These are phyloP conservation scores for Cladopsammia gracilis DNA, from an alignment of 64 coral and sea anemone genomes.

Conservation along the genomic window DNA sequence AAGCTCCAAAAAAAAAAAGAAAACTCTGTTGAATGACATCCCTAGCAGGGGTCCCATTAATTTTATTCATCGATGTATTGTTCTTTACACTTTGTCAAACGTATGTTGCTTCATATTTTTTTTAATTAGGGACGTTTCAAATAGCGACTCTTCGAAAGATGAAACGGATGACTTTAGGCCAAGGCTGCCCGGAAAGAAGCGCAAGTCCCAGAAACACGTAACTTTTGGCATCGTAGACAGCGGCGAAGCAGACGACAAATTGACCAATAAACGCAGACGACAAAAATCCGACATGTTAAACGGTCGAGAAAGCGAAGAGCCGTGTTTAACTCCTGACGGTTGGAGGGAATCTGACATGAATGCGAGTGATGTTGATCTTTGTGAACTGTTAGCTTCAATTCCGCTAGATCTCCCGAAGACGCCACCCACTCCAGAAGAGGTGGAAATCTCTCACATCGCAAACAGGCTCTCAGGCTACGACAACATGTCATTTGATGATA, in stretches of 20 bases:
- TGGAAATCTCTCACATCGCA: constrained; percentile 35
- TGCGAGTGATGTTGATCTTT: constrained; percentile 57
- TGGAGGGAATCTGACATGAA: constrained; percentile 26
- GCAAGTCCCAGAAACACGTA: constrained; percentile 58
- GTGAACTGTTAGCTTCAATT: constrained; percentile 59
- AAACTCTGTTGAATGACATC: too few relatives aligned
- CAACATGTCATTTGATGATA: constrained; percentile 75
- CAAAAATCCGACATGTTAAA: neutral
- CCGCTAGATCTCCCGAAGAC: constrained; percentile 51
- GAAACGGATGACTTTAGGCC: constrained; percentile 3
- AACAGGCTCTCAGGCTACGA: constrained; percentile 71
- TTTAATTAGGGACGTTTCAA: neutral
- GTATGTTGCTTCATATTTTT: neutral
- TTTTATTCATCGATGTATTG: neutral
- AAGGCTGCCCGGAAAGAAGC: constrained; percentile 23
- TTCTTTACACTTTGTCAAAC: neutral
- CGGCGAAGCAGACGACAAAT: constrained; percentile 1
- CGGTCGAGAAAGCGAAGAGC: neutral
- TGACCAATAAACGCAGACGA: neutral
- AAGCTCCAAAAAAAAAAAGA: too few relatives aligned
- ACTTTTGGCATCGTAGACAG: constrained; percentile 56
- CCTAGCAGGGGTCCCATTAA: neutral
- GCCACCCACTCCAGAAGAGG: constrained; percentile 17
- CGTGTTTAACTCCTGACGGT: neutral
- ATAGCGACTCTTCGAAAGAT: constrained; percentile 42